A percentile compares a stretch with the other conserved stretches of the same genome.
Conservation (phyloP, 2,888 invertebrate genomes). For the Oxytorus armatus region DNA sequence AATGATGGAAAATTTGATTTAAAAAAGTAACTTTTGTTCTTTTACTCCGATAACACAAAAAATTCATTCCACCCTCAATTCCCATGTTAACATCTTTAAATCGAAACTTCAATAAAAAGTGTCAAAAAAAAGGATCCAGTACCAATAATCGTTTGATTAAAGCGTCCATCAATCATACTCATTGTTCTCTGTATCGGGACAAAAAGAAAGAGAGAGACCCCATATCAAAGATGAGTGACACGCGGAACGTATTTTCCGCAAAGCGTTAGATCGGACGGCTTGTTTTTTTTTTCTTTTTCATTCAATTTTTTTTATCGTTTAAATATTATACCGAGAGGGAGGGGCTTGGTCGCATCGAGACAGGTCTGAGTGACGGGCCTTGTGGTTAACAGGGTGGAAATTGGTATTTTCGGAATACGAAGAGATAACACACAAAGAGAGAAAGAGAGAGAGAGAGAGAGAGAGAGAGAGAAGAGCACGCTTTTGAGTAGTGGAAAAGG, state of each 20-base stretch:
- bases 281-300: conserved; percentile 20
- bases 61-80: no score
- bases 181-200: conserved; percentile 8
- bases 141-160: conserved; percentile 55
- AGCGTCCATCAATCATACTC: conserved; percentile 59
- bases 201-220: not conserved
- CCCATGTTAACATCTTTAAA: no score
- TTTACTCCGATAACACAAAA: no score
- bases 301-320: conserved; percentile 62
- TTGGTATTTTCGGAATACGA: conserved; percentile 66
- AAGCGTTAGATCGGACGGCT: conserved; percentile 56
- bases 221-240: conserved; percentile 49
- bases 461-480: conserved; percentile 24
- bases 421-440: conserved; percentile 55
- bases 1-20: no score
- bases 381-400: conserved; percentile 68
- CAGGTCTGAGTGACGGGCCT: conserved; percentile 63
- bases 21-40: no score
- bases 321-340: conserved; percentile 59
- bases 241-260: conserved; percentile 51
- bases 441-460: conserved; percentile 1
- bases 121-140: conserved; percentile 35
- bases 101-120: conserved; percentile 6
- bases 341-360: conserved; percentile 37
- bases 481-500: conserved; percentile 56